Conservation (phyloP, 1,140 invertebrate genomes). For the Zophobas morio region DNA sequence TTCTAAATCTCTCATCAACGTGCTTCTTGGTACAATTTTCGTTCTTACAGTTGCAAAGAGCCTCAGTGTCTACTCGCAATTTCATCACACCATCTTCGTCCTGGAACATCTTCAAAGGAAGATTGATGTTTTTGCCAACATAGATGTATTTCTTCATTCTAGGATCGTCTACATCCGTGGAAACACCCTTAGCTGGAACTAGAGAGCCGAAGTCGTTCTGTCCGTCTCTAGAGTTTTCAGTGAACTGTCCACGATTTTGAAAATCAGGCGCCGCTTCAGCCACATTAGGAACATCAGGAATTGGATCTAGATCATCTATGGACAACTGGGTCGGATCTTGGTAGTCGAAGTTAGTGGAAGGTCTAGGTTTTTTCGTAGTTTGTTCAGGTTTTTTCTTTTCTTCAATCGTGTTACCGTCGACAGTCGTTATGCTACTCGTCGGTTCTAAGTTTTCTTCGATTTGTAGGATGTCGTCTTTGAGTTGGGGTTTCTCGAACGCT, state of each 20-base stretch:
- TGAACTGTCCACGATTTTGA: not conserved
- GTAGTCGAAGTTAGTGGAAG: not conserved
- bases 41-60: constrained; percentile 59
- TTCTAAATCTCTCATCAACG: constrained; percentile 48
- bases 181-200: constrained; percentile 38
- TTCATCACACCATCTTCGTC: constrained; percentile 52
- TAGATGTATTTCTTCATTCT: constrained; percentile 52
- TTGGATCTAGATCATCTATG: not conserved
- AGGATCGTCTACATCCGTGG: constrained; percentile 23
- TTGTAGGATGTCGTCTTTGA: not conserved
- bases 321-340: not conserved
- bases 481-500: not conserved
- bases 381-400: too few species aligned
- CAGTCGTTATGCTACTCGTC: too few species aligned
- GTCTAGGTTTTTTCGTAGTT: too few species aligned
- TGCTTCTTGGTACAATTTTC: constrained; percentile 53
- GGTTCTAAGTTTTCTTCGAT: not conserved
- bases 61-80: constrained; percentile 57
- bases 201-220: constrained; percentile 55
- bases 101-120: constrained; percentile 56
- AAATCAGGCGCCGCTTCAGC: not conserved
- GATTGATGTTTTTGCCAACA: constrained; percentile 57
- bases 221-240: constrained; percentile 43
- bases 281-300: not conserved
- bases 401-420: too few species aligned